phyloP scores from a whole-genome alignment of 2,113 vertebrate species.

The Falcunculus frontatus region DNA sequence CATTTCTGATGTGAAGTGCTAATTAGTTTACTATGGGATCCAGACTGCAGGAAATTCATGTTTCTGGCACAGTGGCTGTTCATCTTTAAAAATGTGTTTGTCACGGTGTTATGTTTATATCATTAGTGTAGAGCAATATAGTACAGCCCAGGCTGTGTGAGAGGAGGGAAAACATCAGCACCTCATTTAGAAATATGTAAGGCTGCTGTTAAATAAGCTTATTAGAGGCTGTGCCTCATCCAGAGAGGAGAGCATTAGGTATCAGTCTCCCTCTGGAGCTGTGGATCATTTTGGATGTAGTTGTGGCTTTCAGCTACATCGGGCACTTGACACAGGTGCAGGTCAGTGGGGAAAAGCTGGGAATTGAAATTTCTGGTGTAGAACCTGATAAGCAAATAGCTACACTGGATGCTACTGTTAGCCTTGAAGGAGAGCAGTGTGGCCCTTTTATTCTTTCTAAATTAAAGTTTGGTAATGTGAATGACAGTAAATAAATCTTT shows the following conservation, averaged over 20 bases:
- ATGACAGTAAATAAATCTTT: neutral
- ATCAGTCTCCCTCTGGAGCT: neutral
- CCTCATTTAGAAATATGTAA: neutral
- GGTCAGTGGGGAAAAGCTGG: neutral
- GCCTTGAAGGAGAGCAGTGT: neutral
- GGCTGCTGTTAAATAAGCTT: neutral
- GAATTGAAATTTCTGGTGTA: neutral
- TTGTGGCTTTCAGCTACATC: neutral
- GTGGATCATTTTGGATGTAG: neutral
- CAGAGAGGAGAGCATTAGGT: neutral
- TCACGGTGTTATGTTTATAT: neutral
- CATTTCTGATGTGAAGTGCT: neutral
- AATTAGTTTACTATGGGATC: constrained; percentile 21
- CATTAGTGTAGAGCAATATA: neutral
- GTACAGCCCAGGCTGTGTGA: neutral
- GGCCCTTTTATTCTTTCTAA: neutral
- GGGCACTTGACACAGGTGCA: neutral
- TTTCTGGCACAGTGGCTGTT: neutral
- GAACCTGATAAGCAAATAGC: neutral
- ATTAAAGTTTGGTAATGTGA: neutral
- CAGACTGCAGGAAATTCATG: neutral
- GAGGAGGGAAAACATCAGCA: neutral
- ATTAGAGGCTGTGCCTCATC: neutral
- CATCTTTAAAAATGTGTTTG: neutral
- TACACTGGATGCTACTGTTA: neutral